phyloP scores from a whole-genome alignment of 2,797 vertebrate genomes.

The Microchirus variegatus region DNA sequence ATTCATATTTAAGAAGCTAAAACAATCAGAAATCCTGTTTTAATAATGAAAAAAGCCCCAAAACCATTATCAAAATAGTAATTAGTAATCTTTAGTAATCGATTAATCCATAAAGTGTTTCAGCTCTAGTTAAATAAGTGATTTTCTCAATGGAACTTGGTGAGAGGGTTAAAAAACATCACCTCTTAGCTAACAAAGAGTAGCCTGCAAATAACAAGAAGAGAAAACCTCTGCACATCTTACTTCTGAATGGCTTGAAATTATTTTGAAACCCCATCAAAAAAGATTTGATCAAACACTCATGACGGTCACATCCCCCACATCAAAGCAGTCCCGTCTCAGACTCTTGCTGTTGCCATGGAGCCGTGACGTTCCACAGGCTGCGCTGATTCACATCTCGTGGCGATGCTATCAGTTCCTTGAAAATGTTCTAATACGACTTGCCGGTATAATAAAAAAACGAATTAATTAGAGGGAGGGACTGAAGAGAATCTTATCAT shows the following conservation, averaged over 20 bases:
- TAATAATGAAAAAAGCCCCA: too few species aligned
- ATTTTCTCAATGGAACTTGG: too few species aligned
- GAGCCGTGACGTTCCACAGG: conserved; percentile 24
- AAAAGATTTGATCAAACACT: conserved; percentile 11
- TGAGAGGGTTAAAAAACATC: too few species aligned
- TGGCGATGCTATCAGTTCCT: conserved; percentile 44
- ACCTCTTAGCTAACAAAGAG: too few species aligned
- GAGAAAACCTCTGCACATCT: too few species aligned
- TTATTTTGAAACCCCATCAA: conserved; percentile 18
- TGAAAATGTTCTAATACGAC: conserved; percentile 35
- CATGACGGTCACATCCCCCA: conserved; percentile 17
- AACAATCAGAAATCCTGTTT: too few species aligned
- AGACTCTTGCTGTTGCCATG: conserved; percentile 52
- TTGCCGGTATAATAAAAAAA: conserved; percentile 4
- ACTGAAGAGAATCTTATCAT: conserved; percentile 7
- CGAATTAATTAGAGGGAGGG: conserved; percentile 9
- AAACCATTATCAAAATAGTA: too few species aligned
- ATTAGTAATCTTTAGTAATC: too few species aligned
- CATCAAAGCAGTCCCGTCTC: conserved; percentile 25
- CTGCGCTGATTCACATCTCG: conserved; percentile 43
- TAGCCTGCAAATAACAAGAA: too few species aligned
- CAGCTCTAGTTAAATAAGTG: too few species aligned
- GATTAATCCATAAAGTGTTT: too few species aligned
- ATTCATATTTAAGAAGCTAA: too few species aligned
- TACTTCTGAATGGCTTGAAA: conserved; percentile 9